Base-by-base conservation (phyloP, 2,888 invertebrate genomes). In the Drosophila infuscata region DNA sequence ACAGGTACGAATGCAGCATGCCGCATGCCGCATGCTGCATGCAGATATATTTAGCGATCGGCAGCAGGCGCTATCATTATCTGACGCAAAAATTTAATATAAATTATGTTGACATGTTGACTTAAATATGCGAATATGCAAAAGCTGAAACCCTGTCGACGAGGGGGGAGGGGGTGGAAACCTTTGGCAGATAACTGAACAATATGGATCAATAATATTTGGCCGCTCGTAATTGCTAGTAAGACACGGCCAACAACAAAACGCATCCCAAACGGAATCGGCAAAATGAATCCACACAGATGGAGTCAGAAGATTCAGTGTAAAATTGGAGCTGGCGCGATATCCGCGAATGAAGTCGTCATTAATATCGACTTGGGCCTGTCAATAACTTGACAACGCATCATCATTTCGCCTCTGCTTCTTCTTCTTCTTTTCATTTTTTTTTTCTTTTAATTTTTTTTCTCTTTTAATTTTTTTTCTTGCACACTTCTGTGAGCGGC, bases 31-130 rank as follows among this genome's bases (percentile, higher is more conserved):
- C 63, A 76, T 74, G 66, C 70, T 7, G 49, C 67, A 76, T 74
- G 66, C 70, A 76, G 57, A 76, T 70, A 80, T 74, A 70, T 74
- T 48, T 61, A 70, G 54, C 69, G 82, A 74, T 77, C 76, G 72
- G 81, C 76, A 81, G 76, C 81, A 84, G 88, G 83, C 90, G 89
- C 91, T 91, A 91, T 91, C 91, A 88, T 88, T 89, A 85, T 89
- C 91, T 81, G 91, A 89, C 88, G 82, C 88, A 89, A 83, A 91
- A 89, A 89, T 90, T 90, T 90, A 90, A 91, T 90, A 91, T 91
- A 91, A 91, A 91, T 91, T 91, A 91, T 91, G 91, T 91, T 91
- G 91, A 91, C 91, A 91, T 91, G 85, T 89, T 89, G 91, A 88
- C 84, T 90, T 88, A 90, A 90, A 89, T 86, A 87, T 83, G 83